phyloP scores from a whole-genome alignment of 2,797 vertebrate species.

The Siniperca undulata region DNA sequence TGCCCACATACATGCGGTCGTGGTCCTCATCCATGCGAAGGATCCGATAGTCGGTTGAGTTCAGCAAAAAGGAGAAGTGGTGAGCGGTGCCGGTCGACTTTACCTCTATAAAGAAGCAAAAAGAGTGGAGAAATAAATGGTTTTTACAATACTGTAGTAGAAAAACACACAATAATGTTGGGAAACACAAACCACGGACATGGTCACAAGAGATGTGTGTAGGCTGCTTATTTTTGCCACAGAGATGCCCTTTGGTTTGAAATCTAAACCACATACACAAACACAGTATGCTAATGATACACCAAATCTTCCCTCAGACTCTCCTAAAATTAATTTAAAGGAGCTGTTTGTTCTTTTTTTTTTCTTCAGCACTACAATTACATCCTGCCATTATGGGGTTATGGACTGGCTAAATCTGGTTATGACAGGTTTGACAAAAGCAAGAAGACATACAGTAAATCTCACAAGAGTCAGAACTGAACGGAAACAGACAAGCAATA shows the following conservation, averaged over 20 bases:
- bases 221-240: constrained; percentile 50
- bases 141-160: constrained; percentile 47
- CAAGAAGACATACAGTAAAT: constrained; percentile 46
- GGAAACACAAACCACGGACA: constrained; percentile 58
- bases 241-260: constrained; percentile 26
- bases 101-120: constrained; percentile 85
- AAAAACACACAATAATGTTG: constrained; percentile 49
- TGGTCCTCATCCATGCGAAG: constrained; percentile 99
- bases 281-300: constrained; percentile 39
- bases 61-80: constrained; percentile 97
- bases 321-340: constrained; percentile 54
- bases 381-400: constrained; percentile 51
- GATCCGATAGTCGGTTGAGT: constrained; percentile 97
- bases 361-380: constrained; percentile 24
- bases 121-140: constrained; percentile 40
- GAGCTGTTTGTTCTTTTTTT: constrained; percentile 46
- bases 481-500: constrained; percentile 23
- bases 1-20: constrained; percentile 99
- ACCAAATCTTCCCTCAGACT: constrained; percentile 48
- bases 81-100: constrained; percentile 95
- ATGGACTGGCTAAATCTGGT: constrained; percentile 45
- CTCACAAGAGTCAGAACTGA: constrained; percentile 38
- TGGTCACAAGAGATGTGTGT: constrained; percentile 53
- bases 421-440: constrained; percentile 52
- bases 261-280: constrained; percentile 21